Base-by-base conservation (phyloP, 2,888 invertebrate species). In the Thereva unica region DNA sequence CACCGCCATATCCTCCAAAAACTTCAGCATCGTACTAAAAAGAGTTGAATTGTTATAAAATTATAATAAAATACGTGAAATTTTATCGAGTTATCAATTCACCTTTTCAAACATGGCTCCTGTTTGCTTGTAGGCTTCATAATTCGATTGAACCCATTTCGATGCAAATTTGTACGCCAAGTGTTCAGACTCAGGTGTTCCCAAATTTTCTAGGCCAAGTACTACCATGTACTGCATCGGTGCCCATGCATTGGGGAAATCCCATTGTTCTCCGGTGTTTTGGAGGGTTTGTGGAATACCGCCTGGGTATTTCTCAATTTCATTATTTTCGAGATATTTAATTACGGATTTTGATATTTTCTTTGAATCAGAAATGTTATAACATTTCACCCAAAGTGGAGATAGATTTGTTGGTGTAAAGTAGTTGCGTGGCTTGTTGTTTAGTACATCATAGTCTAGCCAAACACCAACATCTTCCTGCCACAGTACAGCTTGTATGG, bases 181-280 rank as follows among this genome's bases (percentile, higher is more conserved):
- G 5, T 85, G 76, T 73, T 84, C 81, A 0, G 92, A 91, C 59
- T 85, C 85, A 0, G 83, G 80, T 40, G 87, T 84, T 0, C 85
- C 86, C 0, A 92, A 88, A 74, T 86, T 85, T 12, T 89, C 86
- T 63, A 95, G 83, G 0, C 92, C 93, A 74, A 87, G 85, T 7
- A 95, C 87, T 72, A 95, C 82, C 40, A 95, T 87, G 76, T 95
- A 79, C 78, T 95, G 94, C 41, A 95, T 84, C 0, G 97, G 96
- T 1, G 97, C 92, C 97, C 97, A 97, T 0, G 93, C 95, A 81
- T 96, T 96, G 0, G 96, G 93, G 74, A 86, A 91, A 81, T 94
- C 94, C 95, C 95, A 93, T 78, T 95, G 92, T 78, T 94, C 91
- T 4, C 91, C 91, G 0, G 91, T 89, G 9, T 89, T 86, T 73